Conservation (phyloP, 2,113 vertebrate genomes). For the Eidolon helvum region DNA sequence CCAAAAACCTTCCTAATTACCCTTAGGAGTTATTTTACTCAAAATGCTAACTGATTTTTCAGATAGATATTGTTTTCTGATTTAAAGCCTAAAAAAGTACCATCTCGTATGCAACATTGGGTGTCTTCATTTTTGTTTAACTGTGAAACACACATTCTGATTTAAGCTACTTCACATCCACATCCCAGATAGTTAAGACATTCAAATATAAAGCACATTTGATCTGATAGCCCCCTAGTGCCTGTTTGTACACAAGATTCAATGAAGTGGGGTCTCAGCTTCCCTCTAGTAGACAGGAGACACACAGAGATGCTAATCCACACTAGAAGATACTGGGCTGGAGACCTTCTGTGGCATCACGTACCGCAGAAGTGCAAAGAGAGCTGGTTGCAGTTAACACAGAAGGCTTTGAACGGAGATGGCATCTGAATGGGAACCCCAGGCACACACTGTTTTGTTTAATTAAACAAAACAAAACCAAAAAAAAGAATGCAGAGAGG, state of each 20-base stretch:
- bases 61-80: background rate
- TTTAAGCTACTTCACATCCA: background rate
- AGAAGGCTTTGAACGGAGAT: background rate
- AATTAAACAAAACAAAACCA: background rate
- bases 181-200: background rate
- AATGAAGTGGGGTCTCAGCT: background rate
- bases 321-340: background rate
- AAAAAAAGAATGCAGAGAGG: background rate
- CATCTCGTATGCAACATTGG: background rate
- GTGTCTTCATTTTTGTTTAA: background rate
- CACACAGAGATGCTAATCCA: accelerated
- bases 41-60: background rate
- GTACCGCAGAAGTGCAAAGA: background rate
- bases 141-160: background rate
- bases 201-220: background rate
- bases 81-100: background rate
- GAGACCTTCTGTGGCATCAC: accelerated
- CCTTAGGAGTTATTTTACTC: background rate
- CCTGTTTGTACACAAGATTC: background rate
- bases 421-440: background rate
- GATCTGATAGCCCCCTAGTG: background rate
- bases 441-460: background rate
- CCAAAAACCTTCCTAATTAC: background rate
- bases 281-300: background rate
- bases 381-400: accelerated